Evolutionary conservation across 35 echinoderm and acorn worm species (phyloP).

Genomic region (Apostichopus japonicus): DNA sequence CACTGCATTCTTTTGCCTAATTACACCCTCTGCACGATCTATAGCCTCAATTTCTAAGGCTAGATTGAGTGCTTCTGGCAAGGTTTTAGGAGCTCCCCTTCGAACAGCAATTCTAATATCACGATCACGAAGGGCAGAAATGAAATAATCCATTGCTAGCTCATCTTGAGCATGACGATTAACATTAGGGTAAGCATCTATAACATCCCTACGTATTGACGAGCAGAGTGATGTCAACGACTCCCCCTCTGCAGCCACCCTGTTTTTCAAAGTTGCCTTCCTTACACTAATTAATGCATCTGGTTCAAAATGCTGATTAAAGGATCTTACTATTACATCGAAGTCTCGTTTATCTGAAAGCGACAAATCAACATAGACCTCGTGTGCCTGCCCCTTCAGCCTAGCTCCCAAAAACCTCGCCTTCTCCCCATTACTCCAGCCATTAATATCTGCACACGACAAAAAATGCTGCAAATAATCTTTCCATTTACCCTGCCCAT

Average conservation of each 20-base stretch:
- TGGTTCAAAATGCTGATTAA: constrained; percentile 15
- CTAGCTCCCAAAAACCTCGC: too few relatives aligned
- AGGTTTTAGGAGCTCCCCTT: constrained; percentile 1
- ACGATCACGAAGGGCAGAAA: too few relatives aligned
- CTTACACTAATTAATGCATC: neutral
- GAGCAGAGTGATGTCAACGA: constrained; percentile 33
- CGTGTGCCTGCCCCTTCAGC: too few relatives aligned
- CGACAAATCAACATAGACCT: too few relatives aligned
- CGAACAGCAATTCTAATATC: constrained; percentile 21
- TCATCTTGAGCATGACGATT: neutral
- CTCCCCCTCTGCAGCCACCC: constrained; percentile 13
- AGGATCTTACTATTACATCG: too few relatives aligned
- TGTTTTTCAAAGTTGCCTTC: constrained; percentile 3
- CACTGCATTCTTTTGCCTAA: neutral
- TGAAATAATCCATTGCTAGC: constrained; percentile 47
- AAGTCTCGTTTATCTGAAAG: too few relatives aligned
- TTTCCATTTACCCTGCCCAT: too few relatives aligned
- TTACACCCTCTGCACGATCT: constrained; percentile 15
- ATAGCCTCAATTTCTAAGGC: constrained; percentile 16
- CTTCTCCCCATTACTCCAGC: too few relatives aligned
- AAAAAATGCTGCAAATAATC: too few relatives aligned
- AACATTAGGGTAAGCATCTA: neutral
- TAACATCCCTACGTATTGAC: constrained; percentile 34
- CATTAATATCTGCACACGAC: too few relatives aligned
- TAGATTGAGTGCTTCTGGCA: neutral